These are phyloP conservation scores for Muschampia plurimacula DNA, from an alignment of 2,888 invertebrate genomes.

Conservation along the genomic window DNA sequence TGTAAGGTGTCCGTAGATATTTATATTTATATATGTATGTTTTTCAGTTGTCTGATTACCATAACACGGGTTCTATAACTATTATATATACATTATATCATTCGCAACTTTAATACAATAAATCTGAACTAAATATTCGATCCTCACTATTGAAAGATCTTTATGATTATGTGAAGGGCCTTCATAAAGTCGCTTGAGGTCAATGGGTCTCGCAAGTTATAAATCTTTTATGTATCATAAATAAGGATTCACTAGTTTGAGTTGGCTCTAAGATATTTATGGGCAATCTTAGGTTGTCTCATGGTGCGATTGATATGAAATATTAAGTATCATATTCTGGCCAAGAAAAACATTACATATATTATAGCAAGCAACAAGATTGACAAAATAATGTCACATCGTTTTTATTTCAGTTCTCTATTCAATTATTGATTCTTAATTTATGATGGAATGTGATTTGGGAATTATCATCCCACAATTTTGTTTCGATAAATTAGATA, in stretches of 20 bases:
- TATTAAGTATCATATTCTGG: background rate
- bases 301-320: constrained; percentile 2
- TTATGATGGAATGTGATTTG: too few relatives aligned
- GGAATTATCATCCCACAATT: too few relatives aligned
- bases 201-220: constrained; percentile 54
- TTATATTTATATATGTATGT: too few relatives aligned
- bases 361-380: background rate
- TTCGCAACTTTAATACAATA: background rate
- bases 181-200: constrained; percentile 51
- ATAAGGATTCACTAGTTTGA: constrained; percentile 57
- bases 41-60: too few relatives aligned
- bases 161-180: constrained; percentile 29
- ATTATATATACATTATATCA: too few relatives aligned
- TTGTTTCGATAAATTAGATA: too few relatives aligned
- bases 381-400: background rate
- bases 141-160: background rate
- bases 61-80: too few relatives aligned
- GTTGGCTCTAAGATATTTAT: constrained; percentile 40
- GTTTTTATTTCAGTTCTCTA: background rate
- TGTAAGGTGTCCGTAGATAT: too few relatives aligned
- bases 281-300: constrained; percentile 13
- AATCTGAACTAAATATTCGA: background rate
- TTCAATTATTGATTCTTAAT: too few relatives aligned
- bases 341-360: background rate
- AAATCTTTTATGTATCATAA: constrained; percentile 65